Evolutionary conservation across 2,888 invertebrate genomes (phyloP), one percentile per base, ranked within the genome.

Genomic region (Oeneis ivallda): DNA sequence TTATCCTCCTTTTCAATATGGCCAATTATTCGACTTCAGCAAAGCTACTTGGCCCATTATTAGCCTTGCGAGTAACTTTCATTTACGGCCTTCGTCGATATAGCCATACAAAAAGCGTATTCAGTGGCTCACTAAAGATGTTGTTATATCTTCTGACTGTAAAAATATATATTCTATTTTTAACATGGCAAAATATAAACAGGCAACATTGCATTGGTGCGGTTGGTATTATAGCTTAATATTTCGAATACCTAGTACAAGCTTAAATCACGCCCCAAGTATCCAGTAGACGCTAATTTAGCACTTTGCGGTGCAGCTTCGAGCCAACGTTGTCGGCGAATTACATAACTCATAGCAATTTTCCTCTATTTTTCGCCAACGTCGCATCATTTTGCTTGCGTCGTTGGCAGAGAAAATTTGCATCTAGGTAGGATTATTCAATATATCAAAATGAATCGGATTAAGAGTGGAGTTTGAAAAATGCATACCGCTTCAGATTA

Each of bases 271-370:
- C 45, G 43, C 26, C 39, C 59, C 39, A 39, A 60, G 39, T 65
- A 63, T 54, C 54, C 47, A 57, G 59, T 69, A 64, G 41, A 66
- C 52, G 62, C 64, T 62, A 66, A 66, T 69, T 69, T 66, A 62
- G 61, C 62, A 66, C 61, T 69, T 66, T 62, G 54, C 54, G 63
- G 59, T 59, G 66, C 57, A 64, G 64, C 41, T 59, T 77, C 80
- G 57, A 77, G 82, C 85, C 87, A 89, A 88, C 89, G 87, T 82
- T 84, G 85, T 84, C 77, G 75, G 72, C 41, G 79, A 85, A 89
- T 87, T 87, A 87, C 85, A 87, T 89, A 88, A 87, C 84, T 87
- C 86, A 83, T 76, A 80, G 83, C 86, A 86, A 89, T 88, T 88
- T 87, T 84, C 85, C 80, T 77, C 80, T 80, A 82, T 79, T 85